phyloP scores from a whole-genome alignment of 2,113 vertebrate genomes.

The Hemichromis elongatus region DNA sequence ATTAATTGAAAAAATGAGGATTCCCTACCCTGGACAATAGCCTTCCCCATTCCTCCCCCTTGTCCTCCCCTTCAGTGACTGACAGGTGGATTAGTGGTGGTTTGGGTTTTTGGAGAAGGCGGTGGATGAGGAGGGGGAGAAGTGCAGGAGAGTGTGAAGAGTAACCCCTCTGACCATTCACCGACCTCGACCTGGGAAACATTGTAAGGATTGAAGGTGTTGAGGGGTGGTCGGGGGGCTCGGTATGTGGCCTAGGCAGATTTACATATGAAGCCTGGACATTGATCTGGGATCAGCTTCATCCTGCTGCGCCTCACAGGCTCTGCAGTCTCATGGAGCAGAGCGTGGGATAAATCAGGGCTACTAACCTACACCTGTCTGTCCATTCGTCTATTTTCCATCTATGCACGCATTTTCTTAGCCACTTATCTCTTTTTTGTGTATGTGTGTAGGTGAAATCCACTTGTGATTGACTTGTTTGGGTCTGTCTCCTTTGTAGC shows the following conservation, averaged over 20 bases:
- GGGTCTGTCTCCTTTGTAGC: conserved; percentile 63
- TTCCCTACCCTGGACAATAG: not conserved
- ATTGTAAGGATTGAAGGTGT: conserved; percentile 3
- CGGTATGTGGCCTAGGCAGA: conserved; percentile 49
- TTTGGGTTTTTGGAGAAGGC: not conserved
- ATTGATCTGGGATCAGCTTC: conserved; percentile 30
- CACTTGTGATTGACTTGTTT: not conserved
- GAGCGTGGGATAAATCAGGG: not conserved
- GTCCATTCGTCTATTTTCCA: not conserved
- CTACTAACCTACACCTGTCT: not conserved
- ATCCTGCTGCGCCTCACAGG: not conserved
- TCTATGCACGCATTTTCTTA: not conserved
- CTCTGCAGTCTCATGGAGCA: not conserved
- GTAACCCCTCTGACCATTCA: conserved; percentile 37
- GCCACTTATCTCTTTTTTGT: not conserved
- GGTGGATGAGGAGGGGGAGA: not conserved
- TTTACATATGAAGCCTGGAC: conserved; percentile 54
- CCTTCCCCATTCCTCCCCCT: not conserved
- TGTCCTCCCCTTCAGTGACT: conserved; percentile 30
- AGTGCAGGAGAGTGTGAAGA: conserved; percentile 12
- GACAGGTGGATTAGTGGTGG: conserved; percentile 56
- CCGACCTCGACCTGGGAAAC: conserved; percentile 27
- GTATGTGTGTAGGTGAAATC: not conserved
- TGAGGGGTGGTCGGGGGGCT: not conserved
- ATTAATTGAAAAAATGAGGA: not conserved